A percentile compares a stretch with the other conserved stretches of the same genome.
phyloP scores from a whole-genome alignment of 2,888 invertebrate species.

The Physocephala rufipes region DNA sequence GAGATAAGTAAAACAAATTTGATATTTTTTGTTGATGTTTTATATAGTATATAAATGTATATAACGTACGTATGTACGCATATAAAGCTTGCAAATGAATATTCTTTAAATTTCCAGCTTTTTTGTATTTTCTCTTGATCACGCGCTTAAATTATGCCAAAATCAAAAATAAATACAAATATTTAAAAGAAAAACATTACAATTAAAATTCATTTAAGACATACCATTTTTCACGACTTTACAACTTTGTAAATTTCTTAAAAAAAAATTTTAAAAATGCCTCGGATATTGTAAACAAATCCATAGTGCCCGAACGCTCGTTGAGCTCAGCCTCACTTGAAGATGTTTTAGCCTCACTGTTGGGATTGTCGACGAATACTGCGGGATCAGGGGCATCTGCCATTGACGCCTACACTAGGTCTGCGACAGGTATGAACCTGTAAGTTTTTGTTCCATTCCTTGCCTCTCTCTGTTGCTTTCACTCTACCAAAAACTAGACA shows the following conservation, averaged over 20 bases:
- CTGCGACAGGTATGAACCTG: slow-evolving; percentile 77
- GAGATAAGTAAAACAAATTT: too few species aligned
- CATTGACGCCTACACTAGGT: slow-evolving; percentile 72
- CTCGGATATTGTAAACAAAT: slow-evolving; percentile 26
- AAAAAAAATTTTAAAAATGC: slow-evolving; percentile 24
- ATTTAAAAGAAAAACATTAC: slow-evolving; percentile 25
- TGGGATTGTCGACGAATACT: slow-evolving; percentile 78
- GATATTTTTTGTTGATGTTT: too few species aligned
- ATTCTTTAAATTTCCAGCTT: too few species aligned
- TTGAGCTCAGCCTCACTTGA: slow-evolving; percentile 89
- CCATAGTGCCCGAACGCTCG: slow-evolving; percentile 70
- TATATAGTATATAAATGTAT: too few species aligned
- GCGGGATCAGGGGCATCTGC: slow-evolving; percentile 48
- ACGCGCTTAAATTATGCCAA: slow-evolving; percentile 41
- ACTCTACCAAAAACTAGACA: not conserved
- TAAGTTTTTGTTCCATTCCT: slow-evolving; percentile 73
- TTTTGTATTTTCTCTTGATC: too few species aligned
- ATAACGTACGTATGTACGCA: too few species aligned
- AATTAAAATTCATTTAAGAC: slow-evolving; percentile 31
- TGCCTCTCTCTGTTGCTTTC: slow-evolving; percentile 34
- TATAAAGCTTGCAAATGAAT: too few species aligned
- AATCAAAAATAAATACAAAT: slow-evolving; percentile 20
- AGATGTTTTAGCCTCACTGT: slow-evolving; percentile 91
- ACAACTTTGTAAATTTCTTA: slow-evolving; percentile 24
- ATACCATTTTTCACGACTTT: slow-evolving; percentile 5